phyloP scores from a whole-genome alignment of 2,888 invertebrate genomes.

The Cantharis rufa region DNA sequence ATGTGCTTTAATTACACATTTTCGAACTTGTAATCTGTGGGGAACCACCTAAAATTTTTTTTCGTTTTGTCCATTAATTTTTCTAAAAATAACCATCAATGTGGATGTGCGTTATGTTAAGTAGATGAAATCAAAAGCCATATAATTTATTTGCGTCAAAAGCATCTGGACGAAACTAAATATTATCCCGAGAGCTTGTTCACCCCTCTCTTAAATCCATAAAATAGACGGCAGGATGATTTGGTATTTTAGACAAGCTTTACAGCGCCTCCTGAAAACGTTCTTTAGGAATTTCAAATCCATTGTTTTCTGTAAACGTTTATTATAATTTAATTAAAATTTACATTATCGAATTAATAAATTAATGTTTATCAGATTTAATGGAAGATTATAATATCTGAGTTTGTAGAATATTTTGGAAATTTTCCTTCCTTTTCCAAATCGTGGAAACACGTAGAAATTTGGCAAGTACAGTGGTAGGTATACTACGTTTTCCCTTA shows the following conservation, averaged over 20 bases:
- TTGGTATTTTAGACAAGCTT: background rate
- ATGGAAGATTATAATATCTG: background rate
- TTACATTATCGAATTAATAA: background rate
- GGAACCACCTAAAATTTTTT: background rate
- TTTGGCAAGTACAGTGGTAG: background rate
- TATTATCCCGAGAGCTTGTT: background rate
- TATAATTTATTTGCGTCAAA: background rate
- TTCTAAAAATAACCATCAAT: background rate
- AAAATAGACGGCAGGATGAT: background rate
- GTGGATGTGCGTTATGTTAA: background rate
- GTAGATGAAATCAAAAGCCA: background rate
- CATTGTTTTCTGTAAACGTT: background rate
- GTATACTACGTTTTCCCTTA: background rate
- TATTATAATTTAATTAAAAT: background rate
- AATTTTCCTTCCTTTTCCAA: background rate
- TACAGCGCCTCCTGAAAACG: background rate
- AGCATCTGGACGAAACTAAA: conserved; percentile 2
- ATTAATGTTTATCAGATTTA: background rate
- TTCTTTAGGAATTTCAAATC: background rate
- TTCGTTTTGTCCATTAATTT: background rate
- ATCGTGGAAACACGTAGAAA: background rate
- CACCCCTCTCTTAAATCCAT: background rate
- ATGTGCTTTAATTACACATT: background rate
- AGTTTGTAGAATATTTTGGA: background rate
- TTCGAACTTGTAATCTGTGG: background rate